phyloP scores from a whole-genome alignment of 2,888 invertebrate species.

The Hypsopygia costalis region DNA sequence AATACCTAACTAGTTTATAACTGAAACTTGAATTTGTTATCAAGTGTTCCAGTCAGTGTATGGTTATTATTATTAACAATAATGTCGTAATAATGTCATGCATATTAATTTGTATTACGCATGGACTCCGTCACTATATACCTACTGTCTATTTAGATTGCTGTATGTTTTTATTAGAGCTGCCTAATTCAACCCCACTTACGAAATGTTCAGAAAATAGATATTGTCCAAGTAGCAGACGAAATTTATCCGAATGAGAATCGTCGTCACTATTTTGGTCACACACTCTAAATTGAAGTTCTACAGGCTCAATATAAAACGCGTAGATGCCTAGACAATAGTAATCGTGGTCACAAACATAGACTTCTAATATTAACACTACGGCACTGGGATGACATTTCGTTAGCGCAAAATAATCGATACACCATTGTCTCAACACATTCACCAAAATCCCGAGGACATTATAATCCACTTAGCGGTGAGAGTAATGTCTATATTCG shows the following conservation, averaged over 20 bases:
- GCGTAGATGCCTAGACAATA: slow-evolving; percentile 77
- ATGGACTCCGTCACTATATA: not conserved
- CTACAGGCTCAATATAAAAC: slow-evolving; percentile 74
- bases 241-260: slow-evolving; percentile 53
- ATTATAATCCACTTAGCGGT: slow-evolving; percentile 38
- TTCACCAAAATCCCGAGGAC: slow-evolving; percentile 63
- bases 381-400: slow-evolving; percentile 78
- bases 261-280: slow-evolving; percentile 70
- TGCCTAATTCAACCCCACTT: slow-evolving; percentile 35
- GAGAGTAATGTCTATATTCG: slow-evolving; percentile 26
- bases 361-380: slow-evolving; percentile 80
- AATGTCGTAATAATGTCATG: slow-evolving; percentile 9
- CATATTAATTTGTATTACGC: not conserved
- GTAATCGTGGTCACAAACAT: slow-evolving; percentile 72
- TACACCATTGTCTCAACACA: slow-evolving; percentile 79
- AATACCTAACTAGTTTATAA: too few species aligned
- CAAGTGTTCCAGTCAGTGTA: too few species aligned
- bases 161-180: slow-evolving; percentile 1
- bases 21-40: too few species aligned
- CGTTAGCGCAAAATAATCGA: slow-evolving; percentile 79
- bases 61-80: too few species aligned
- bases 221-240: slow-evolving; percentile 50
- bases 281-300: slow-evolving; percentile 68
- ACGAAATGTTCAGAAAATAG: slow-evolving; percentile 53
- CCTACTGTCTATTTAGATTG: not conserved